phyloP scores from a whole-genome alignment of 2,888 invertebrate species.

The Cyclophora albipunctata region DNA sequence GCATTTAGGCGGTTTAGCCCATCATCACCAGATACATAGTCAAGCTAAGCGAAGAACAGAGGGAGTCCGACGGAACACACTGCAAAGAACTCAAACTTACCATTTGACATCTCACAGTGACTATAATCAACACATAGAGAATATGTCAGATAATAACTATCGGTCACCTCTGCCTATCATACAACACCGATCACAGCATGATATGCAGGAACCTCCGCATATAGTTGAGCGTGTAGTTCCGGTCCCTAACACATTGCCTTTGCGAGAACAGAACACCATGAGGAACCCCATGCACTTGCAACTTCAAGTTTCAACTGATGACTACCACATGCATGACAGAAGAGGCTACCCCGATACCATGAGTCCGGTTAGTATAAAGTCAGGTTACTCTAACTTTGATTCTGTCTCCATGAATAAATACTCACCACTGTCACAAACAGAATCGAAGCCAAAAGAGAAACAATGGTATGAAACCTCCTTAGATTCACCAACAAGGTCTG shows the following conservation, averaged over 20 bases:
- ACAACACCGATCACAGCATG: slow-evolving; percentile 62
- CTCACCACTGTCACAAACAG: slow-evolving; percentile 57
- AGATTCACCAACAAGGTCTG: slow-evolving; percentile 71
- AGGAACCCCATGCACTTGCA: slow-evolving; percentile 59
- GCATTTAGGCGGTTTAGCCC: slow-evolving; percentile 54
- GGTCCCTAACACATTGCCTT: slow-evolving; percentile 59
- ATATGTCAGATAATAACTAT: slow-evolving; percentile 45
- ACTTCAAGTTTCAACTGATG: slow-evolving; percentile 64
- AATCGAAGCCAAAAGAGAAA: slow-evolving; percentile 72
- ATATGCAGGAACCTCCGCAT: slow-evolving; percentile 58
- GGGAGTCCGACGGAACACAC: slow-evolving; percentile 53
- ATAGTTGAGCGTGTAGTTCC: slow-evolving; percentile 43
- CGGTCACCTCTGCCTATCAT: slow-evolving; percentile 44
- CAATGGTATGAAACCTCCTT: slow-evolving; percentile 82
- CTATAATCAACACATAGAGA: slow-evolving; percentile 65
- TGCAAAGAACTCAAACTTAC: slow-evolving; percentile 69
- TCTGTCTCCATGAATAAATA: slow-evolving; percentile 60
- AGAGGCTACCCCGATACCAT: slow-evolving; percentile 49
- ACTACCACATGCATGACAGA: slow-evolving; percentile 48
- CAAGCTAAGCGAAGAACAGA: slow-evolving; percentile 54
- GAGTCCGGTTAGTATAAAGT: slow-evolving; percentile 63
- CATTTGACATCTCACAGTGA: slow-evolving; percentile 70
- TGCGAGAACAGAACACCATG: slow-evolving; percentile 54
- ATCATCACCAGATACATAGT: slow-evolving; percentile 52
- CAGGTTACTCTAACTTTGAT: slow-evolving; percentile 61